Base-by-base conservation (phyloP, 1,140 invertebrate genomes). In the Caenorhabditis tropicalis region DNA sequence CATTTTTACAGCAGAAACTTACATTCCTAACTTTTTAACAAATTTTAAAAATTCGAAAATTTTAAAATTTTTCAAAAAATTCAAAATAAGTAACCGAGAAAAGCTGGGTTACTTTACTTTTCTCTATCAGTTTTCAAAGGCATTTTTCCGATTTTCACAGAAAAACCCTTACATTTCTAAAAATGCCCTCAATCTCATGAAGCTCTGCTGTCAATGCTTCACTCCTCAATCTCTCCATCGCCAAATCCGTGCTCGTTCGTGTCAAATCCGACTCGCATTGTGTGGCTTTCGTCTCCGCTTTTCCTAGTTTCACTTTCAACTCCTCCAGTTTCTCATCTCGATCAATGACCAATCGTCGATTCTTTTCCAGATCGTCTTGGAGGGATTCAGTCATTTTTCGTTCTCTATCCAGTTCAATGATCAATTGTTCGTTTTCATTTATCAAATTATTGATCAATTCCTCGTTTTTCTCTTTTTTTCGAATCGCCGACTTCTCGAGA, bases 251-350 rank as follows among this genome's bases (percentile, higher is more conserved):
- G 9, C 36, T 46, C 0, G 65, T 74, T 15, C 36, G 33, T 15
- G 65, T 74, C 65, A 74, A 24, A 74, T 74, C 65, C 36, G 65
- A 74, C n/a, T 74, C 65, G n/a, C 65, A 74, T 15, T 74, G 65
- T 2, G 36, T 2, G 1, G 65, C 65, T 27, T 74, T 74, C 36
- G 65, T 74, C n/a, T 74, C 65, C 16, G 65, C 65, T 24, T 74
- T 74, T 21, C 36, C 36, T 5, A 74, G 21, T 27, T 74, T 74
- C 36, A 74, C n/a, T 15, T 74, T 74, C n/a, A 74, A 10, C 21
- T 43, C 36, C 36, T 74, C 65, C 6, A 74, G 6, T 9, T 43
- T 12, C 36, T 74, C 65, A 27, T 74, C 65, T 10, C 36, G 15
- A 43, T 74, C 65, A 27, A 74, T 74, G 16, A 74, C 36, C 36